These are phyloP conservation scores for Macroteleia sp. DNA, from an alignment of 2,888 invertebrate species.

Conservation along the genomic window DNA sequence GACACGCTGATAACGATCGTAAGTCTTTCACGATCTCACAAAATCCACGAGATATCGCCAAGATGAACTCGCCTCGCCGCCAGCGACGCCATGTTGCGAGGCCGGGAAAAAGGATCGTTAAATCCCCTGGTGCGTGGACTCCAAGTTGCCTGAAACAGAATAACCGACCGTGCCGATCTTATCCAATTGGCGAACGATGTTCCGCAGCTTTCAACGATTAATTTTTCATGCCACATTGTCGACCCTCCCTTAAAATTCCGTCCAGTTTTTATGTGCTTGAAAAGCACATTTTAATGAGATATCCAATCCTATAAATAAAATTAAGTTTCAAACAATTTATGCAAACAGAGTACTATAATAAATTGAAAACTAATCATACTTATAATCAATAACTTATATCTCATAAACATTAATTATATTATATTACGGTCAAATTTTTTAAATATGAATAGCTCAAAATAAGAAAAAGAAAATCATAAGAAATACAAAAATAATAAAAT, in stretches of 20 bases:
- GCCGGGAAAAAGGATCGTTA: constrained; percentile 51
- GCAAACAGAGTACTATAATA: too few species aligned
- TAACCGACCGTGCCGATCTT: constrained; percentile 48
- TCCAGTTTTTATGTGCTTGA: constrained; percentile 7
- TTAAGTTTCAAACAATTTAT: too few species aligned
- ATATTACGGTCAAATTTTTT: too few species aligned
- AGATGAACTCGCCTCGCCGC: constrained; percentile 51
- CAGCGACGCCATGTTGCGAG: constrained; percentile 56
- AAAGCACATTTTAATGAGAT: constrained; percentile 16
- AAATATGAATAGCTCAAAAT: too few species aligned
- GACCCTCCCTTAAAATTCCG: constrained; percentile 17
- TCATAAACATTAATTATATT: too few species aligned
- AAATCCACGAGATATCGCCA: constrained; percentile 59
- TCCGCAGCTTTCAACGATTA: constrained; percentile 49
- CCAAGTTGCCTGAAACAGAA: constrained; percentile 43
- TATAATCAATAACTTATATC: too few species aligned
- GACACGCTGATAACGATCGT: constrained; percentile 65
- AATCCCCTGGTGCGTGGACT: constrained; percentile 18
- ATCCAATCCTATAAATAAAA: constrained; percentile 5
- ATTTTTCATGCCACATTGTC: constrained; percentile 51
- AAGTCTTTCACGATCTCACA: constrained; percentile 66
- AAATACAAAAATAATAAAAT: too few species aligned
- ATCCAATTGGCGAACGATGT: constrained; percentile 54
- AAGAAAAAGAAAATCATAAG: too few species aligned
- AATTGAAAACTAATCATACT: too few species aligned